Evolutionary conservation across 30 jellyfish, hydroid and myxozoan genomes (phyloP).

Genomic region (Aurelia aurita): DNA sequence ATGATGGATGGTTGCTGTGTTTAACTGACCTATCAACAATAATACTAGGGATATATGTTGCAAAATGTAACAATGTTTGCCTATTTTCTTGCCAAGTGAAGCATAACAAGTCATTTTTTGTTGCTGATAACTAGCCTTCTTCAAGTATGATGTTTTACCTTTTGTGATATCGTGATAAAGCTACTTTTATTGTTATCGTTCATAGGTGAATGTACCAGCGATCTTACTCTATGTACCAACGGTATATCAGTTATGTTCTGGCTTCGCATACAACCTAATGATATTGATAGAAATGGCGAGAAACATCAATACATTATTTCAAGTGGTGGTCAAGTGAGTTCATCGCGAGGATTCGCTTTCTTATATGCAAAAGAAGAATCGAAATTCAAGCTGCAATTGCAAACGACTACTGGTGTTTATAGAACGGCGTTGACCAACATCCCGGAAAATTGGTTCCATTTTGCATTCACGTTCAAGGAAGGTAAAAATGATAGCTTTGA

Average conservation of each 20-base stretch:
- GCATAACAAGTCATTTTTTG: no score
- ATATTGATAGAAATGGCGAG: slow-evolving; percentile 41
- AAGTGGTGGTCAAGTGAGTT: slow-evolving; percentile 97
- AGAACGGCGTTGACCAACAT: slow-evolving; percentile 79
- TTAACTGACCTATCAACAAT: no score
- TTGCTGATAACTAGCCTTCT: no score
- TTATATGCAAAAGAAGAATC: slow-evolving; percentile 88
- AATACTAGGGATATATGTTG: no score
- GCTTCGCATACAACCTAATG: slow-evolving; percentile 79
- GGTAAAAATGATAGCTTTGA: slow-evolving; percentile 52
- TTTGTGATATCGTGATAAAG: no score
- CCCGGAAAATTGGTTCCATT: slow-evolving; percentile 87
- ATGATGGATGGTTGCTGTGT: no score
- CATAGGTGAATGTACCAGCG: slow-evolving; percentile 92
- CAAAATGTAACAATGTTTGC: no score
- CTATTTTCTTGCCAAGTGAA: no score
- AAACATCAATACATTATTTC: slow-evolving; percentile 91
- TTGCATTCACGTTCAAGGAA: slow-evolving; percentile 86
- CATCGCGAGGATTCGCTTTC: slow-evolving; percentile 92
- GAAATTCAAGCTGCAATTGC: slow-evolving; percentile 89
- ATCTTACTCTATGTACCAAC: slow-evolving; percentile 51
- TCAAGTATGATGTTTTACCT: no score
- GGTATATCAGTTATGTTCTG: slow-evolving; percentile 90
- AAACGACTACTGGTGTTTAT: slow-evolving; percentile 76
- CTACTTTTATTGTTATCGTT: no score